Percentiles rank a stretch among this genome's conserved stretches.
Conservation (phyloP, 2,113 vertebrate genomes). For the Carollia perspicillata region DNA sequence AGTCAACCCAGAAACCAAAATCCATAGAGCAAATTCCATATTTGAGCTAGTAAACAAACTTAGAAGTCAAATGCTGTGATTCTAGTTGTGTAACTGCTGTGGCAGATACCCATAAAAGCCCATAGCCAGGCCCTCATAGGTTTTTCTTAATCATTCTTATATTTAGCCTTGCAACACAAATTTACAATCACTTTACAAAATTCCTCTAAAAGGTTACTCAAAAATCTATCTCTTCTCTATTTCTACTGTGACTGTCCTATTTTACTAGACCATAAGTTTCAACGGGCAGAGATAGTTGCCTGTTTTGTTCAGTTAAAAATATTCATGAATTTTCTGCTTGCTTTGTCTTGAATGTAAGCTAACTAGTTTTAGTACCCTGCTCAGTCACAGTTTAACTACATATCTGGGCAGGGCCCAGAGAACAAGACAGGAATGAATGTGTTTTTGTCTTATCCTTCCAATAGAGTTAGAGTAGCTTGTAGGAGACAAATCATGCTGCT, state of each 20-base stretch:
- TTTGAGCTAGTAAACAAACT: neutral
- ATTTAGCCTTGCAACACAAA: neutral
- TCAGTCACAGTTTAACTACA: neutral
- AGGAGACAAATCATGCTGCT: neutral
- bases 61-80: neutral
- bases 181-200: neutral
- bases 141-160: neutral
- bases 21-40: neutral
- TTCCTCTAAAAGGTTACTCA: neutral
- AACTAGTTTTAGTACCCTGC: neutral
- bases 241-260: neutral
- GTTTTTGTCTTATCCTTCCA: neutral
- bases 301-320: neutral
- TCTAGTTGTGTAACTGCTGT: neutral
- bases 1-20: neutral
- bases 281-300: neutral
- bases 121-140: fast-evolving
- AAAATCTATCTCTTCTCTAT: neutral
- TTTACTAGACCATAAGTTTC: neutral
- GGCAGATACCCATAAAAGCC: neutral
- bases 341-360: neutral
- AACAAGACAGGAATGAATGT: neutral
- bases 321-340: neutral
- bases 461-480: neutral
- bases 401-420: neutral